Conservation (phyloP, 92 coral and sea anemone genomes). For the Siderastrea radians region DNA sequence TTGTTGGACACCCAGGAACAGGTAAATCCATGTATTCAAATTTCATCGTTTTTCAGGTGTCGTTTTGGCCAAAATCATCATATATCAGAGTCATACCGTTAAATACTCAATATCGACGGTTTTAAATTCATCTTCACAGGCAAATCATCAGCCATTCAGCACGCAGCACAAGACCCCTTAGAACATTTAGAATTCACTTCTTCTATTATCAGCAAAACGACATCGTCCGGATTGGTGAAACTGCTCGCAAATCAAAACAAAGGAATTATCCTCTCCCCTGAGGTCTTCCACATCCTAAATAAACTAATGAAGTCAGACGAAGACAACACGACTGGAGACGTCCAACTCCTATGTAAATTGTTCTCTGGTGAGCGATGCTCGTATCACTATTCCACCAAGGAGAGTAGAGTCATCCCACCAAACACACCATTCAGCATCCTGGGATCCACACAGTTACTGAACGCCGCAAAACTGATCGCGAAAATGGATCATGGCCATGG, state of each 20-base stretch:
- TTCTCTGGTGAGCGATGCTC: constrained; percentile 58
- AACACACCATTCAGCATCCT: constrained; percentile 68
- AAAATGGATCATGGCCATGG: no score
- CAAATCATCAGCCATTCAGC: constrained; percentile 42
- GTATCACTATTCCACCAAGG: constrained; percentile 63
- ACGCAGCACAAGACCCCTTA: constrained; percentile 34
- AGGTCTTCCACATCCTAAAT: no score
- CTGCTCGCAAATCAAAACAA: constrained; percentile 33
- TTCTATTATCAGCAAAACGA: constrained; percentile 41
- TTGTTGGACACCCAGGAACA: constrained; percentile 14
- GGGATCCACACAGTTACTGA: constrained; percentile 61
- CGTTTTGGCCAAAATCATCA: no score
- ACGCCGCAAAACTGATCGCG: background rate
- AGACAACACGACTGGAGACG: no score
- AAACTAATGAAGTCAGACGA: no score
- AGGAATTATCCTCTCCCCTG: constrained; percentile 36
- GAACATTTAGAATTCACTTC: constrained; percentile 7
- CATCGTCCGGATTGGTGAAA: constrained; percentile 61
- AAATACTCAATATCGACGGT: no score
- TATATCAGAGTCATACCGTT: no score
- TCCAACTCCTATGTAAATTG: constrained; percentile 2
- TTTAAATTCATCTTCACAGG: background rate
- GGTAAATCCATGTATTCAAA: constrained; percentile 1
- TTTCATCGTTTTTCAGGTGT: no score
- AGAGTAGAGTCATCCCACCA: constrained; percentile 39